Evolutionary conservation across 1,140 invertebrate genomes (phyloP), one percentile per base, ranked within the genome.

Genomic region (Pseudomyrmex concolor): DNA sequence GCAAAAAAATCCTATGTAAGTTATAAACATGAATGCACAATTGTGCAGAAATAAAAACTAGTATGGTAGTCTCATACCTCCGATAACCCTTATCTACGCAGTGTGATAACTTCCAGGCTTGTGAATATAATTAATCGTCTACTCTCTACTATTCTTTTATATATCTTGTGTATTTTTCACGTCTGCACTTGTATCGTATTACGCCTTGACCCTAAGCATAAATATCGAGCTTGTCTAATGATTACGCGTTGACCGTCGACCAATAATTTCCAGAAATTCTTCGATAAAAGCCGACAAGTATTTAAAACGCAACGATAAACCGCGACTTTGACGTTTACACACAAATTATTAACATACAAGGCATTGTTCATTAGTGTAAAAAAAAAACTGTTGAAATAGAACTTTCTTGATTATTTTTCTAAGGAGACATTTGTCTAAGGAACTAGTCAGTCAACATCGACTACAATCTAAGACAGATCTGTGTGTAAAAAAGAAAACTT

Each of bases 151-250:
- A 78, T 85, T 87, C 48, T 72, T 25, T 50, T 68, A 43, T 5
- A 34, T 82, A 84, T 68, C 76, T 19, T 45, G 25, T 43, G 13
- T 55, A 80, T 89, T 89, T 85, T 85, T 76, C 62, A 68, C 76
- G 43, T 84, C 74, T 54, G 73, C 73, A 59, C 71, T 68, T 81
- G 71, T 89, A 89, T 89, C 74, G 72, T 80, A 72, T 86, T 62
- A 60, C 62, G 84, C 84, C 70, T 82, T 85, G 85, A 90, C 84
- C 89, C 84, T 85, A 89, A 78, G 43, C 84, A 81, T 88, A 64
- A 59, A 62, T 89, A 89, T 89, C 86, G 17, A 86, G 64, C 43
- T 5, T 34, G 17, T 54, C 62, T 13, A 48, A 15, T 15, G 54
- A 80, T 71, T 71, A 57, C 34, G 43, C 25, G 19, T n/a, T 34